phyloP scores from a whole-genome alignment of 2,888 invertebrate genomes.

The Pseudococcus viburni region DNA sequence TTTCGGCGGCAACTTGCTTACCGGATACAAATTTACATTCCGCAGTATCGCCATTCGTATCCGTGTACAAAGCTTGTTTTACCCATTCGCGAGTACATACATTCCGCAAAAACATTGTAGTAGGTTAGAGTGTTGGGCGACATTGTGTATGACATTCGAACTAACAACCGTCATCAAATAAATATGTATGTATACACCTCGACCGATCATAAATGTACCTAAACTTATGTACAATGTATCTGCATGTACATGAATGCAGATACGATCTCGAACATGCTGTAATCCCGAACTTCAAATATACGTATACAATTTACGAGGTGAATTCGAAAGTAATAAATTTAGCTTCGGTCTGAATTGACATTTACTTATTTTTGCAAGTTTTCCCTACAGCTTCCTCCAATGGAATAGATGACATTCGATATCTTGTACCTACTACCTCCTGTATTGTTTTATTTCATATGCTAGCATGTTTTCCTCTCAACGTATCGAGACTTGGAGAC shows the following conservation, averaged over 20 bases:
- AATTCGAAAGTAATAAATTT: too few species aligned
- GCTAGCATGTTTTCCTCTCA: too few species aligned
- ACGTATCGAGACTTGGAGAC: too few species aligned
- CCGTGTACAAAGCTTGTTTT: neutral
- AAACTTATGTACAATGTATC: neutral
- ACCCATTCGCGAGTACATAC: neutral
- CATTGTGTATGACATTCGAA: neutral
- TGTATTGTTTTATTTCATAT: too few species aligned
- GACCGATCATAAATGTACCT: neutral
- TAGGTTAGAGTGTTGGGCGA: neutral
- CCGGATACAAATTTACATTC: conserved; percentile 52
- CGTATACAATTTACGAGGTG: too few species aligned
- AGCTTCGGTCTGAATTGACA: too few species aligned
- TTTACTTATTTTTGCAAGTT: too few species aligned
- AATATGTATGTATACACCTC: neutral
- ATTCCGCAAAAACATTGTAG: neutral
- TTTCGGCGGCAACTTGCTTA: neutral
- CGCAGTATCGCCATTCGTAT: neutral
- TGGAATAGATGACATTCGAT: too few species aligned
- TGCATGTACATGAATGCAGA: neutral
- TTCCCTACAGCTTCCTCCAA: too few species aligned
- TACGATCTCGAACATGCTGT: neutral
- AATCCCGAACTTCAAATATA: too few species aligned
- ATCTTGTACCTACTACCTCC: too few species aligned
- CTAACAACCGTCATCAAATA: conserved; percentile 15